Evolutionary conservation across 2,113 vertebrate genomes (phyloP).

Genomic region (Anthoscopus minutus): DNA sequence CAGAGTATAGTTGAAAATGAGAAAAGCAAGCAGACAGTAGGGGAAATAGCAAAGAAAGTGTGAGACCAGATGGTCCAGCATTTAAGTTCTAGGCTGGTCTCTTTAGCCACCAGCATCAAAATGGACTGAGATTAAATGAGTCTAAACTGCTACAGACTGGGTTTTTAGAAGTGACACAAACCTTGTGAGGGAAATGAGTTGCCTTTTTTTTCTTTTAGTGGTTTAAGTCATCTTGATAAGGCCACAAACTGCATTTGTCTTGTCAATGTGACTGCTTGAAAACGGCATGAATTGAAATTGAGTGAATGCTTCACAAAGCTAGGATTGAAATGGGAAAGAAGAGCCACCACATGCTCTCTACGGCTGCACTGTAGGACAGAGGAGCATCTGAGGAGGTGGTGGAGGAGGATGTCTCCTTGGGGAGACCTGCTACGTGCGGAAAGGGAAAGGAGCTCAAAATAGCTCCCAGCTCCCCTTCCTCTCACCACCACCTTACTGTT

Average conservation of each 20-base stretch:
- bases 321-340: background rate
- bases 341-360: background rate
- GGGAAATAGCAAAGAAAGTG: slow-evolving; percentile 8
- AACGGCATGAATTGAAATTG: background rate
- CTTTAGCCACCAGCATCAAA: background rate
- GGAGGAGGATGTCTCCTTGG: slow-evolving; percentile 30
- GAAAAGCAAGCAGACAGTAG: slow-evolving; percentile 47
- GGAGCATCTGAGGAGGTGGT: background rate
- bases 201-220: slow-evolving; percentile 7
- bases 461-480: background rate
- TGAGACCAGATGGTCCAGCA: background rate
- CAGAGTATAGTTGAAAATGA: background rate
- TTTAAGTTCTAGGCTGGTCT: background rate
- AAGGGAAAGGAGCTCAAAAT: slow-evolving; percentile 22
- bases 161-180: slow-evolving; percentile 18
- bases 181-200: background rate
- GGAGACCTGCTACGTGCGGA: slow-evolving; percentile 48
- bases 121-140: slow-evolving; percentile 13
- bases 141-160: background rate
- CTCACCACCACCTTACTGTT: slow-evolving; percentile 4
- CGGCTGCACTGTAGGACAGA: background rate
- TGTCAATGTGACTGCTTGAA: slow-evolving; percentile 1
- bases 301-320: background rate
- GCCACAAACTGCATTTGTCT: slow-evolving; percentile 59
- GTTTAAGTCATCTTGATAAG: slow-evolving; percentile 52